phyloP scores from a whole-genome alignment of 1,140 invertebrate species.

The Archegozetes longisetosus region DNA sequence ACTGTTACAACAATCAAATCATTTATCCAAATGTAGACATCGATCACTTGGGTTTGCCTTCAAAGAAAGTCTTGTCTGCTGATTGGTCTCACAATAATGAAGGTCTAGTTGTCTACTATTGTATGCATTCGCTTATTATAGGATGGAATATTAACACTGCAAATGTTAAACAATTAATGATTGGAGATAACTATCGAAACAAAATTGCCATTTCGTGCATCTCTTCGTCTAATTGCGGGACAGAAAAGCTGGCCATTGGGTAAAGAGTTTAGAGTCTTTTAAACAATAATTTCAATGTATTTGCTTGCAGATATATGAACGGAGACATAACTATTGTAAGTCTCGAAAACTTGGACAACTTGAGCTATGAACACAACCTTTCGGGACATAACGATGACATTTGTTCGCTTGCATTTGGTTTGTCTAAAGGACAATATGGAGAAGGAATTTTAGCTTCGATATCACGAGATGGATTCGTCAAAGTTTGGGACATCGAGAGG shows the following conservation, averaged over 20 bases:
- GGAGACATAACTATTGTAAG: not conserved
- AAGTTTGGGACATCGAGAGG: not conserved
- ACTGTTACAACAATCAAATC: not conserved
- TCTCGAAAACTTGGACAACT: not conserved
- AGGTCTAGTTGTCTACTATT: conserved; percentile 2
- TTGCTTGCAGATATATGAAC: not conserved
- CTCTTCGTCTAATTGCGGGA: not conserved
- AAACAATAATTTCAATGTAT: not conserved
- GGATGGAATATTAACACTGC: conserved; percentile 2
- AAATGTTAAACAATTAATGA: not conserved
- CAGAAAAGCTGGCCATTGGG: conserved; percentile 9
- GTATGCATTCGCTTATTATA: not conserved
- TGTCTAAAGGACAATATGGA: not conserved
- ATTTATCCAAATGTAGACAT: not conserved
- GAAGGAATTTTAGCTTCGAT: not conserved
- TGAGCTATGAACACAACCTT: not conserved
- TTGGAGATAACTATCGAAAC: not conserved
- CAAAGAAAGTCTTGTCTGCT: conserved; percentile 5
- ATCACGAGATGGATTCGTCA: not conserved
- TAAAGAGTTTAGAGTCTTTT: not conserved
- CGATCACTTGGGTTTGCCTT: not conserved
- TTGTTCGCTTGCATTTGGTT: not conserved
- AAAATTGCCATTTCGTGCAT: not conserved
- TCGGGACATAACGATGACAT: not conserved
- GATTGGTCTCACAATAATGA: not conserved